Percentiles rank a stretch among this genome's conserved stretches.
Conservation (phyloP, 2,113 vertebrate genomes). For the Scytalopus superciliaris region DNA sequence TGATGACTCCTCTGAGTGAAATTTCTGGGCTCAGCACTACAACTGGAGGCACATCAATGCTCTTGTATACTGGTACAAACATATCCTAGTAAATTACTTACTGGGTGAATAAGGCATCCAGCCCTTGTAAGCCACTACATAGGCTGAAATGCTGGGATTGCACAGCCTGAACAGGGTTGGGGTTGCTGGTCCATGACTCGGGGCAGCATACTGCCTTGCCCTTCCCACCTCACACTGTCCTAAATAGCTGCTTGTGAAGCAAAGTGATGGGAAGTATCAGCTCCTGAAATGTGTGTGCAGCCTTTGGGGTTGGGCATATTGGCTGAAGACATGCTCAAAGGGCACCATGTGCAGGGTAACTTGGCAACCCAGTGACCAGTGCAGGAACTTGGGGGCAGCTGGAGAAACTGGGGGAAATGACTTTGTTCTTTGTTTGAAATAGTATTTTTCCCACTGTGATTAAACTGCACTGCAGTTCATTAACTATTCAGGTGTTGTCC, state of each 20-base stretch:
- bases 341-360: background rate
- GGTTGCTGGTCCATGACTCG: background rate
- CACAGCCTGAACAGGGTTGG: background rate
- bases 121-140: accelerated
- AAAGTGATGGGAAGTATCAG: background rate
- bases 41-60: background rate
- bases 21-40: background rate
- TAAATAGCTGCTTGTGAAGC: background rate
- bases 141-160: background rate
- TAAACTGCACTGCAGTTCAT: conserved; percentile 53
- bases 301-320: background rate
- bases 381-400: background rate
- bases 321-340: background rate
- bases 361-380: background rate
- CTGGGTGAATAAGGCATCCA: background rate
- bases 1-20: background rate
- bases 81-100: background rate
- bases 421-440: conserved; percentile 34
- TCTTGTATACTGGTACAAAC: background rate
- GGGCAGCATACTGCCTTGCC: background rate
- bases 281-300: background rate
- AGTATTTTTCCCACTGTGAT: conserved; percentile 12
- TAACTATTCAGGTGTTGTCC: conserved; percentile 66
- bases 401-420: background rate
- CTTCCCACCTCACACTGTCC: background rate